phyloP scores from a whole-genome alignment of 1,140 invertebrate species.

The Sycophila sp. region DNA sequence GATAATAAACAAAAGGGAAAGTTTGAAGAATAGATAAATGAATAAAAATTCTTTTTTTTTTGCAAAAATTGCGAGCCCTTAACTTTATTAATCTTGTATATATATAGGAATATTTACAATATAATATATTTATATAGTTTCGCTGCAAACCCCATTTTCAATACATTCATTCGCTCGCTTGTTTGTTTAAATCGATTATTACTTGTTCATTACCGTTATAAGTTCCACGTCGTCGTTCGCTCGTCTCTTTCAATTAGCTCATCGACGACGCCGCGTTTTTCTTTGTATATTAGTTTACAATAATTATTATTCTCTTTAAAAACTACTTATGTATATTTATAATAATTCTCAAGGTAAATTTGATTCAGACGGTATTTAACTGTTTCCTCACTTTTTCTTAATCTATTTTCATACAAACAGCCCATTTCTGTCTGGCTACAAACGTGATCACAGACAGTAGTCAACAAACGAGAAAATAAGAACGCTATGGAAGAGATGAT shows the following conservation, averaged over 20 bases:
- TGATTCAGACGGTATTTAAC: constrained; percentile 23
- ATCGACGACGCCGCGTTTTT: background rate
- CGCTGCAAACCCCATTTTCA: constrained; percentile 48
- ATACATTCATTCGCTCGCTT: constrained; percentile 45
- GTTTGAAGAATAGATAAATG: background rate
- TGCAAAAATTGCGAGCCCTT: constrained; percentile 60
- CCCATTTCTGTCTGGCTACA: constrained; percentile 6
- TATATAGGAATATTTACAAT: constrained; percentile 61
- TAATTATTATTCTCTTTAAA: constrained; percentile 42
- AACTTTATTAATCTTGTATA: constrained; percentile 61
- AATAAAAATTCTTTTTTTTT: constrained; percentile 36
- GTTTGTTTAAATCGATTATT: constrained; percentile 43
- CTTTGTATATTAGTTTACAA: constrained; percentile 14
- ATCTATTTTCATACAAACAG: constrained; percentile 42
- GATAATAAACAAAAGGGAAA: too few relatives aligned
- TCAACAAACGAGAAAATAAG: constrained; percentile 41
- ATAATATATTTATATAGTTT: constrained; percentile 57
- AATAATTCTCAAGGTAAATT: constrained; percentile 34
- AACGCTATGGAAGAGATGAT: constrained; percentile 51
- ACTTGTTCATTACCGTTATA: constrained; percentile 37
- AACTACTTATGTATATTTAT: constrained; percentile 36
- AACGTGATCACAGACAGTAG: constrained; percentile 25
- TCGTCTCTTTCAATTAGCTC: background rate
- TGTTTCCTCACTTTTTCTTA: background rate
- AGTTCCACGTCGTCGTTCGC: constrained; percentile 19